Percentiles rank a stretch among this genome's conserved stretches.
Conservation (phyloP, 2,888 invertebrate species). For the Phyto melanocephala region DNA sequence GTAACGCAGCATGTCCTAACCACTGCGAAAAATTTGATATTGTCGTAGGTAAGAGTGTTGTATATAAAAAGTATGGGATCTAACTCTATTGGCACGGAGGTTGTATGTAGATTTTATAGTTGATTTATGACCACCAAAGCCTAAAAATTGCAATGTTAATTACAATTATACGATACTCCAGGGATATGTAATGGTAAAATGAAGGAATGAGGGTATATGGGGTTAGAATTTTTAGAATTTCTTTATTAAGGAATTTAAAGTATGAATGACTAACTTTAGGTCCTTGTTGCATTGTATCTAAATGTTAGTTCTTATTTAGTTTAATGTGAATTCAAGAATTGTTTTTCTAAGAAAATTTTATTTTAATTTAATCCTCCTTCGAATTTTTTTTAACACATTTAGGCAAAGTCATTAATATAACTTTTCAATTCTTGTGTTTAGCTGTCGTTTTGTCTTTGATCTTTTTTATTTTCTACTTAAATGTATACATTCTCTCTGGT, state of each 20-base stretch:
- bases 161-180: conserved; percentile 55
- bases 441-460: conserved; percentile 47
- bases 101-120: background rate
- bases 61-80: background rate
- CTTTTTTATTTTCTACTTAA: conserved; percentile 6
- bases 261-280: no score
- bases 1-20: no score
- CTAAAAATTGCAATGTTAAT: conserved; percentile 63
- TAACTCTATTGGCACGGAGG: background rate
- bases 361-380: background rate
- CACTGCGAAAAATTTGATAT: background rate
- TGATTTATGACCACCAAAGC: conserved; percentile 50
- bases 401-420: conserved; percentile 29
- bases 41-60: conserved; percentile 20
- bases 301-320: background rate
- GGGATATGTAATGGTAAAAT: conserved; percentile 20
- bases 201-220: no score
- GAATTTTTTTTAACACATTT: background rate
- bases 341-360: background rate
- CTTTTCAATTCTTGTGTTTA: conserved; percentile 6
- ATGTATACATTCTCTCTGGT: no score
- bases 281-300: background rate
- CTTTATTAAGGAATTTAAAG: no score
- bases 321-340: background rate
- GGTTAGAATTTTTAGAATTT: no score